These are phyloP conservation scores for Ovibos moschatus DNA, from an alignment of 2,113 vertebrate genomes.

Conservation along the genomic window DNA sequence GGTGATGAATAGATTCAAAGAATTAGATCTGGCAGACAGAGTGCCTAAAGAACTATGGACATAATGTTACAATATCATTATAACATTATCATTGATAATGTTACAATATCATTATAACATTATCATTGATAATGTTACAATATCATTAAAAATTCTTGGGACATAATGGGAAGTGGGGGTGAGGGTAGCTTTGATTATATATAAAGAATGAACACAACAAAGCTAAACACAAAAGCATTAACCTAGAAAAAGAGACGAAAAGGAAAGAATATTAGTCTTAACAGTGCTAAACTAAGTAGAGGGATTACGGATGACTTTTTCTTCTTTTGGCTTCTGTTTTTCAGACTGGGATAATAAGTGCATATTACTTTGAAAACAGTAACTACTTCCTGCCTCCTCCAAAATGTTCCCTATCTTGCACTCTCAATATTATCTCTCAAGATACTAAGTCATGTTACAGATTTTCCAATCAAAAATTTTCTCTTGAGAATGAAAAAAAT, in stretches of 20 bases:
- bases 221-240: not conserved
- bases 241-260: not conserved
- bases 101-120: not conserved
- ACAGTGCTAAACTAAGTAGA: not conserved
- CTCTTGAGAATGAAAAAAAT: not conserved
- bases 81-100: too few relatives aligned
- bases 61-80: not conserved
- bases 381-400: not conserved
- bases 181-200: not conserved
- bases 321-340: not conserved
- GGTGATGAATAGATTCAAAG: not conserved
- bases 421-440: not conserved
- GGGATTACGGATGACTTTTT: not conserved
- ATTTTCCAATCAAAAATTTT: constrained; percentile 20
- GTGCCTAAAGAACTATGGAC: not conserved
- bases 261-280: not conserved
- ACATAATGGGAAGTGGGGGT: not conserved
- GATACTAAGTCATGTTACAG: not conserved
- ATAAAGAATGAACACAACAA: not conserved
- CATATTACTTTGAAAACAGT: not conserved
- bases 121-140: too few relatives aligned
- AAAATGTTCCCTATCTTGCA: not conserved
- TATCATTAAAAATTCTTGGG: not conserved
- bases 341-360: not conserved
- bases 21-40: not conserved